Conservation (phyloP, 1,140 invertebrate species). For the Aporrectodea caliginosa region DNA sequence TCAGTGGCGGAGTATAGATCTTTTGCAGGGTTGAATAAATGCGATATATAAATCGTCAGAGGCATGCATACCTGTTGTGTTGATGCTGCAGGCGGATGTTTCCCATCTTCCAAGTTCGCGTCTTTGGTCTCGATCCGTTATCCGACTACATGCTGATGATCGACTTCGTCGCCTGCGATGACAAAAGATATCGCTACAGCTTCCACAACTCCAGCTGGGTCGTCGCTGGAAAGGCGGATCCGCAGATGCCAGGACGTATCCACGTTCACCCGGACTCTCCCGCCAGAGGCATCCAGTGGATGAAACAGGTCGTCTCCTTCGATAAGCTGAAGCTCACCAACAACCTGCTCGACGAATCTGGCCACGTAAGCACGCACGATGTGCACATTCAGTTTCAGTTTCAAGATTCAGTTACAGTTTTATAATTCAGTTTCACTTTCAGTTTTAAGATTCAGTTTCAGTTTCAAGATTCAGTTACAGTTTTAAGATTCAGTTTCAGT, state of each 20-base stretch:
- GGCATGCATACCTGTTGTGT: slow-evolving; percentile 6
- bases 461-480: too few relatives aligned
- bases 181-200: slow-evolving; percentile 92
- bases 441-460: too few relatives aligned
- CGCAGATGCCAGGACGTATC: slow-evolving; percentile 89
- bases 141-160: slow-evolving; percentile 95
- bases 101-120: slow-evolving; percentile 50
- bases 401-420: too few relatives aligned
- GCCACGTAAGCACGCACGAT: slow-evolving; percentile 80
- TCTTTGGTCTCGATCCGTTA: slow-evolving; percentile 75
- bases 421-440: too few relatives aligned
- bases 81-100: slow-evolving; percentile 52
- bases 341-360: slow-evolving; percentile 96
- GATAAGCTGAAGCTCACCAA: slow-evolving; percentile 98
- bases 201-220: slow-evolving; percentile 96
- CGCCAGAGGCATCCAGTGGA: slow-evolving; percentile 91
- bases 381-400: too few relatives aligned
- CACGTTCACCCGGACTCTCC: slow-evolving; percentile 97
- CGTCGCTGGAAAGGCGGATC: too few relatives aligned
- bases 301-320: slow-evolving; percentile 94
- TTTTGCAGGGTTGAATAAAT: too few relatives aligned
- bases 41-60: neutral
- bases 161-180: slow-evolving; percentile 94
- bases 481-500: too few relatives aligned
- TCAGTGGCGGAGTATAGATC: too few relatives aligned